Evolutionary conservation across 2,797 vertebrate genomes (phyloP).

Genomic region (Netta rufina): DNA sequence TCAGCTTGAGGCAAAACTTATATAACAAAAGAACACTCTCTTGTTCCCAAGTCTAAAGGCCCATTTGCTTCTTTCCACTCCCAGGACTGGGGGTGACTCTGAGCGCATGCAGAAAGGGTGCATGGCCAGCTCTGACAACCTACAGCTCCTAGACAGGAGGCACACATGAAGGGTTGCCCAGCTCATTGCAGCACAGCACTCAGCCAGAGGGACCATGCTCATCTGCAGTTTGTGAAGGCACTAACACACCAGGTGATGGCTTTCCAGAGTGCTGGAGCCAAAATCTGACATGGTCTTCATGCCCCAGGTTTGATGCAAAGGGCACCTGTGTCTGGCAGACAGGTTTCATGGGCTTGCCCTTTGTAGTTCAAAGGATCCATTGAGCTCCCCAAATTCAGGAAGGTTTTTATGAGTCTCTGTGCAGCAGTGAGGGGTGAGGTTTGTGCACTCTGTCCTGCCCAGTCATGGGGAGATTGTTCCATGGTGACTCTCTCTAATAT

Average conservation of each 20-base stretch:
- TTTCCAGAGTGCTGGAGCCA: neutral
- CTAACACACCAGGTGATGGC: neutral
- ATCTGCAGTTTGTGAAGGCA: neutral
- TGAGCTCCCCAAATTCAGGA: neutral
- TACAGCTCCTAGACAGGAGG: accelerated
- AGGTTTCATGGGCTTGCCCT: accelerated
- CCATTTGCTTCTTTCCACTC: neutral
- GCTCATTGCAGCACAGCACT: neutral
- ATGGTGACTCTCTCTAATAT: neutral
- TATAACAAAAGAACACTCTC: neutral
- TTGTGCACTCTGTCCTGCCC: neutral
- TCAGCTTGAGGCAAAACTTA: neutral
- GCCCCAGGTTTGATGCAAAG: neutral
- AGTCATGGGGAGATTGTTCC: neutral
- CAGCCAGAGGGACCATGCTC: accelerated
- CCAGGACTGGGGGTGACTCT: neutral
- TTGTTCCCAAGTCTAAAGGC: neutral
- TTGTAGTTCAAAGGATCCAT: neutral
- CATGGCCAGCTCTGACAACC: neutral
- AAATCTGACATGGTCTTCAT: neutral
- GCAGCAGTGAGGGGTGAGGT: neutral
- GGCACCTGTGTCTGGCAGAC: neutral
- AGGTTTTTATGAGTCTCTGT: neutral
- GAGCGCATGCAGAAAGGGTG: neutral
- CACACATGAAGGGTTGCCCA: neutral